These are phyloP conservation scores for Turritopsis dohrnii DNA, from an alignment of 30 jellyfish, hydroid and myxozoan genomes.

Conservation along the genomic window DNA sequence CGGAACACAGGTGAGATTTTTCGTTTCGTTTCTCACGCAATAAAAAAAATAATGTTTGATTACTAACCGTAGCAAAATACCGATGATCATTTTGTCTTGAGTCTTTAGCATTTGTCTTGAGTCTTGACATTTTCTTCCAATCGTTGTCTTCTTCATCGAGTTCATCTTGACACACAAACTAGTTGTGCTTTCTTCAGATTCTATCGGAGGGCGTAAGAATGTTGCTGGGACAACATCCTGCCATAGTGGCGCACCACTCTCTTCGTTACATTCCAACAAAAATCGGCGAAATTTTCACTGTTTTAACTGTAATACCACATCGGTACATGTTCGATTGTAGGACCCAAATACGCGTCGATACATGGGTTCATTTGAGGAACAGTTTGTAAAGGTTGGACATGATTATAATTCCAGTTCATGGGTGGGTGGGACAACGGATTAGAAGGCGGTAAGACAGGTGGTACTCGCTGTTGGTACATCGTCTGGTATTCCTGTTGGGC, in stretches of 20 bases:
- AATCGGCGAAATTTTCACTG: too few species aligned
- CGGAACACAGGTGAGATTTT: not conserved
- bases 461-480: not conserved
- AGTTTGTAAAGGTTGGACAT: not conserved
- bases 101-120: not conserved
- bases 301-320: not conserved
- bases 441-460: not conserved
- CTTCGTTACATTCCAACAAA: too few species aligned
- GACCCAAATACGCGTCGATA: not conserved
- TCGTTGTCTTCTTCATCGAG: not conserved
- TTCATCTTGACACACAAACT: not conserved
- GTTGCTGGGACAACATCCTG: not conserved
- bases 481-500: not conserved
- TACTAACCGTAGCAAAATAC: not conserved
- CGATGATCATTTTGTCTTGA: too few species aligned
- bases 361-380: not conserved
- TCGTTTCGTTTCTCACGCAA: not conserved
- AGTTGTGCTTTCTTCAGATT: not conserved
- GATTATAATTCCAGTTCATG: not conserved
- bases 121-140: not conserved
- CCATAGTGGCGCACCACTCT: too few species aligned
- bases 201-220: not conserved
- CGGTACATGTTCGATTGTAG: not conserved
- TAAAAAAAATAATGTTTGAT: not conserved
- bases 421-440: not conserved